Conservation (phyloP, 2,888 invertebrate species). For the Lasius fuliginosus region DNA sequence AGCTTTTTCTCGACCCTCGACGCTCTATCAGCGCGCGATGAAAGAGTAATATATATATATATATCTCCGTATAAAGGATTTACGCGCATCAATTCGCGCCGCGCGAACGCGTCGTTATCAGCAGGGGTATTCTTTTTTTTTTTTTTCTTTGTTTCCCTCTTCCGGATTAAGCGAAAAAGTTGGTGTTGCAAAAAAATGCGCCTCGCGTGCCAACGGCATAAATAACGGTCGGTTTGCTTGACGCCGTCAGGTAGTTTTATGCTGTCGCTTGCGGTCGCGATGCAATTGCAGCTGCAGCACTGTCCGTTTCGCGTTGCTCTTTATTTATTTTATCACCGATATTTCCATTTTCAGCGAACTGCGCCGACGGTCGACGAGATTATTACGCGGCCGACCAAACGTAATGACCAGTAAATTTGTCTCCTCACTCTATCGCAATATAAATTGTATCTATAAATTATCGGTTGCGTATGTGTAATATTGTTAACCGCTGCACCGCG, state of each 20-base stretch:
- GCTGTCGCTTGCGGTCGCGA: neutral
- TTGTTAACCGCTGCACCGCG: neutral
- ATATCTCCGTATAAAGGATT: neutral
- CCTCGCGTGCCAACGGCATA: neutral
- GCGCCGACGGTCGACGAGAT: neutral
- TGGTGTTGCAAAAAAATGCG: constrained; percentile 3
- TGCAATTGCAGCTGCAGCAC: constrained; percentile 24
- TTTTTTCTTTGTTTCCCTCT: neutral
- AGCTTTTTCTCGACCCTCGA: neutral
- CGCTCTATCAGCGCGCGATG: neutral
- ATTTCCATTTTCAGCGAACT: neutral
- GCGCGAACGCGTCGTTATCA: neutral
- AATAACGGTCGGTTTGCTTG: constrained; percentile 21
- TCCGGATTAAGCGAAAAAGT: neutral
- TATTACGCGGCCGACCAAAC: neutral
- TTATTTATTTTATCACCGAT: neutral
- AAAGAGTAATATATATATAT: neutral
- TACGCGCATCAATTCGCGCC: constrained; percentile 28
- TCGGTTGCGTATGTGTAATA: neutral
- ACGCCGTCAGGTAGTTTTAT: constrained; percentile 23
- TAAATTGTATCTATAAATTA: constrained; percentile 1
- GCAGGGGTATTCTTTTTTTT: neutral
- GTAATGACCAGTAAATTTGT: neutral
- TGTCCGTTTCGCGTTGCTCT: constrained; percentile 20
- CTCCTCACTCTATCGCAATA: neutral